phyloP scores from a whole-genome alignment of 1,140 invertebrate species.

The Proctacanthus coquilletti region DNA sequence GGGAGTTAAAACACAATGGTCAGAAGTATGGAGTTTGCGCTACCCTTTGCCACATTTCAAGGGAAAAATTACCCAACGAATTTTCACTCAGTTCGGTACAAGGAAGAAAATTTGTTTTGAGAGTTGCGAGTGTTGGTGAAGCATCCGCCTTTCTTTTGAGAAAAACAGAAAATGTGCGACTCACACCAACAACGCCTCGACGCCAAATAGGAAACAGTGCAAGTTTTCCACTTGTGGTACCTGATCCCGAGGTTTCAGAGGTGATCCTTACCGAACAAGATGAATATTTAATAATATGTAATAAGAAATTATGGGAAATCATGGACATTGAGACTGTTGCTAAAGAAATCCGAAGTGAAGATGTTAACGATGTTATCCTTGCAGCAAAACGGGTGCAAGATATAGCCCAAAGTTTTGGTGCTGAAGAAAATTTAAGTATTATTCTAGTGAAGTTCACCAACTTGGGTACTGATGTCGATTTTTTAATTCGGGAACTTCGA shows the following conservation, averaged over 20 bases:
- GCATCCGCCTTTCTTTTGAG: conserved; percentile 53
- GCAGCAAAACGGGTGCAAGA: conserved; percentile 68
- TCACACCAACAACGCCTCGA: conserved; percentile 36
- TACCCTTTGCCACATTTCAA: conserved; percentile 54
- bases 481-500: conserved; percentile 56
- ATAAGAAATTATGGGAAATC: conserved; percentile 62
- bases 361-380: conserved; percentile 55
- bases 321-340: conserved; percentile 57
- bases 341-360: conserved; percentile 54
- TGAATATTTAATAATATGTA: conserved; percentile 65
- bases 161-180: conserved; percentile 40
- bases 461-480: conserved; percentile 46
- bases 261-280: conserved; percentile 59
- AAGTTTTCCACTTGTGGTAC: conserved; percentile 46
- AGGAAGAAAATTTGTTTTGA: conserved; percentile 38
- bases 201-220: conserved; percentile 46
- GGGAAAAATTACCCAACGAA: conserved; percentile 33
- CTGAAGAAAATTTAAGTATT: conserved; percentile 63
- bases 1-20: conserved; percentile 53
- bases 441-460: conserved; percentile 55
- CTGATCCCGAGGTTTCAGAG: conserved; percentile 59
- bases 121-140: conserved; percentile 56
- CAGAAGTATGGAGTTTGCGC: conserved; percentile 53
- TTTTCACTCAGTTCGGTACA: conserved; percentile 22
- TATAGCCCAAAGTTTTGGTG: conserved; percentile 65